Evolutionary conservation across 2,113 vertebrate genomes (phyloP).

Genomic region (Oryctolagus cuniculus): mOryCun1.1 NC_091434.1:11141501-11142000

Average conservation of each 20-base stretch:
- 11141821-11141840: neutral
- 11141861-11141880: neutral
- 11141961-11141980: neutral
- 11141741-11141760: neutral
- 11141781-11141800: neutral
- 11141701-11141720: no score
- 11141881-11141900: neutral
- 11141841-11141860: neutral
- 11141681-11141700: no score
- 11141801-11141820: fast-evolving
- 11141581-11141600: no score
- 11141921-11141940: neutral
- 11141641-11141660: no score
- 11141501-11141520: no score
- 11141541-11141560: no score
- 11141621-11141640: no score
- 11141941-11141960: neutral
- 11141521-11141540: no score
- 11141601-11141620: no score
- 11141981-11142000: neutral
- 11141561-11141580: no score
- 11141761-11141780: neutral
- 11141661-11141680: no score
- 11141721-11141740: neutral
- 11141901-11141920: neutral